Base-by-base conservation (phyloP, 2,113 vertebrate species). In the Todiramphus saurophagus region DNA sequence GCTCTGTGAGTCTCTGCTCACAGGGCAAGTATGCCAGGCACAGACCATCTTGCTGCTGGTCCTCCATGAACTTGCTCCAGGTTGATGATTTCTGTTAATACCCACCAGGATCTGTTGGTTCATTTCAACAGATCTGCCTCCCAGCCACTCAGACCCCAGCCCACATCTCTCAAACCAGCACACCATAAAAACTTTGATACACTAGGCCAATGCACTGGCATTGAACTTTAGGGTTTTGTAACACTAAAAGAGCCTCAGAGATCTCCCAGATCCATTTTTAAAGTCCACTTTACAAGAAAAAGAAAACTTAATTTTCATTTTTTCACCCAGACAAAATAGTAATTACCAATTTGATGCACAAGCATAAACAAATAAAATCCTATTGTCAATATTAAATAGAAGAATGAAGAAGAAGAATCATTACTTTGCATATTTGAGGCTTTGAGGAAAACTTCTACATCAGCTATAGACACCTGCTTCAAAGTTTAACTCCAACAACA, bases 61-160 rank as follows among this genome's bases (percentile, higher is more conserved):
- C 58, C 63, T 60, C 66, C 27, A 13, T 2, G 25, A 79, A 48
- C 18, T 41, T 5, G 0, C 51, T 73, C 25, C 44, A 35, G n/a
- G 23, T 12, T 28, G 17, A 31, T n/a, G 15, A 31, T n/a, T 67
- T 19, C 19, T 51, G 30, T 27, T 58, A 44, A n/a, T 37, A 16
- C 20, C 20, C n/a, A 43, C 16, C 31, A 62, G 37, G 59, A 48
- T 11, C 4, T 0, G 0, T 12, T 19, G 48, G 18, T 55, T 10
- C 31, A 44, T 66, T 63, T 51, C 51, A 80, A 30, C 17, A 33
- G 56, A 76, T 64, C 16, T 28, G 7, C 74, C 19, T 43, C n/a
- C 51, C 46, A 72, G 37, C 21, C 56, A 79, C 20, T 19, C 43
- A 67, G 46, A 62, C 3, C n/a, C 37, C 69, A 74, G 50, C 9